phyloP scores from a whole-genome alignment of 2,797 vertebrate species.

The Trachurus trachurus region DNA sequence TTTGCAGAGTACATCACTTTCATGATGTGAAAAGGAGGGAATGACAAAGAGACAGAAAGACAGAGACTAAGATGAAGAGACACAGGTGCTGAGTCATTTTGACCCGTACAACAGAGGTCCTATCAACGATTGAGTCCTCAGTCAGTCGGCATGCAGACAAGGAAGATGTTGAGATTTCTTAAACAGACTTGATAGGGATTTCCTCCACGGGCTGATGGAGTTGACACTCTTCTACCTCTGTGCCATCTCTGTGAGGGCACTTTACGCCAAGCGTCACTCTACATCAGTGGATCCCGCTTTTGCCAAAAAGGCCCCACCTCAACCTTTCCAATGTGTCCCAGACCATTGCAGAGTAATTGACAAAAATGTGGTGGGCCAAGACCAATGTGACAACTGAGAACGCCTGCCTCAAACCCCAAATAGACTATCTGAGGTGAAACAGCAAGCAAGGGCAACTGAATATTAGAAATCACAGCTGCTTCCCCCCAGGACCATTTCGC shows the following conservation, averaged over 20 bases:
- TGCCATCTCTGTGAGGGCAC: constrained; percentile 69
- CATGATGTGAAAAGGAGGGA: constrained; percentile 9
- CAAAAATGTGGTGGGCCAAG: constrained; percentile 47
- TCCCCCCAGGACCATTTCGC: constrained; percentile 39
- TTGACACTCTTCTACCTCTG: constrained; percentile 70
- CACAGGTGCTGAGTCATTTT: constrained; percentile 66
- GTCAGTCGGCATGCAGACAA: constrained; percentile 57
- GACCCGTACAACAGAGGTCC: constrained; percentile 43
- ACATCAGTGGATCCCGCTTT: constrained; percentile 63
- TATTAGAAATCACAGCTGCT: constrained; percentile 46
- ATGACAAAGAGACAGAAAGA: constrained; percentile 22
- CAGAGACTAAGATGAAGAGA: constrained; percentile 30
- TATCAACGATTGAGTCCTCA: constrained; percentile 42
- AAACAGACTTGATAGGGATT: constrained; percentile 74
- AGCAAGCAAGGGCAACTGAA: constrained; percentile 24
- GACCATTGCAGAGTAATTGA: constrained; percentile 64
- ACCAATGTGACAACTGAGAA: constrained; percentile 51
- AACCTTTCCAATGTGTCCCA: constrained; percentile 63
- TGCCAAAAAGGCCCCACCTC: constrained; percentile 51
- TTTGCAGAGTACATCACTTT: neutral
- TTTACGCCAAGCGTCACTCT: constrained; percentile 73
- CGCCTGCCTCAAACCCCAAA: constrained; percentile 49
- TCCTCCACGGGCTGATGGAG: constrained; percentile 70
- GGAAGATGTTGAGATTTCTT: constrained; percentile 50
- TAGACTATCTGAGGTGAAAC: constrained; percentile 39